These are phyloP conservation scores for Mimumesa dahlbomi DNA, from an alignment of 2,888 invertebrate genomes.

Conservation along the genomic window DNA sequence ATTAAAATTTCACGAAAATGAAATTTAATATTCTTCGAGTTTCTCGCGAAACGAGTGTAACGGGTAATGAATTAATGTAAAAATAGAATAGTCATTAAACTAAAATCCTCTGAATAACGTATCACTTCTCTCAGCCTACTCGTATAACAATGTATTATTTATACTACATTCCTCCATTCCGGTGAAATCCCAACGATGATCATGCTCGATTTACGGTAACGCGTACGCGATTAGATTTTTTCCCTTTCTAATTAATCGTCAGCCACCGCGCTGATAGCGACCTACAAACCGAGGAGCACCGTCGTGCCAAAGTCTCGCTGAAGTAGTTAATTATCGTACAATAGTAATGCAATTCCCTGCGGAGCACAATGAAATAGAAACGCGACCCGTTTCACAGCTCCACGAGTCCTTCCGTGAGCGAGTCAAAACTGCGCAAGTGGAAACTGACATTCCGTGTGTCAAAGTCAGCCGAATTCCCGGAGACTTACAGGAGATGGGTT, in stretches of 20 bases:
- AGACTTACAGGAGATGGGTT: not conserved
- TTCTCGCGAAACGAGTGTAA: no score
- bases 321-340: constrained; percentile 33
- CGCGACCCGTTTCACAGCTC: constrained; percentile 50
- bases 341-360: constrained; percentile 34
- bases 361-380: constrained; percentile 45
- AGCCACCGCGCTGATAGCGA: not conserved
- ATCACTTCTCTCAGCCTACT: no score
- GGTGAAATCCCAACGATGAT: no score
- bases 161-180: no score
- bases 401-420: not conserved
- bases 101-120: no score
- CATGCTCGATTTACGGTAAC: no score
- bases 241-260: not conserved
- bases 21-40: no score
- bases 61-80: no score
- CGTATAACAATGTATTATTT: no score
- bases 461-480: constrained; percentile 14
- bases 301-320: not conserved
- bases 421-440: constrained; percentile 2
- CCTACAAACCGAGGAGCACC: constrained; percentile 1
- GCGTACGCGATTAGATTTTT: no score
- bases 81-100: no score
- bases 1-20: no score
- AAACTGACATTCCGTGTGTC: constrained; percentile 20